Evolutionary conservation across 2,888 invertebrate species (phyloP), one percentile per base, ranked within the genome.

Genomic region (Heliconius cydno): DNA sequence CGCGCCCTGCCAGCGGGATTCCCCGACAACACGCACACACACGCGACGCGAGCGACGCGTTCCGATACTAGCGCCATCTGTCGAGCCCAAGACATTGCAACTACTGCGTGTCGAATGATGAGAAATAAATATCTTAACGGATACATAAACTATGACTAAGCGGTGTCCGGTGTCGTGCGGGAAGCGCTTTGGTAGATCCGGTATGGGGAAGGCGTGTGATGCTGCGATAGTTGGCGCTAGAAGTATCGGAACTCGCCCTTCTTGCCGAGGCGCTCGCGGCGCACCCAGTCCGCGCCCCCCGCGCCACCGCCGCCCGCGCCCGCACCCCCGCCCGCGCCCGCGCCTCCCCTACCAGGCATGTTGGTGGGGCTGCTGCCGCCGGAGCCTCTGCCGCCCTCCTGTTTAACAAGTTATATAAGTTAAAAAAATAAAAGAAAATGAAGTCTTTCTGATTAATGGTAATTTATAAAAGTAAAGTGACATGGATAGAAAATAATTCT

Each of bases 231-330:
- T n/a, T 73, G 74, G 78, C 67, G 88, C 96, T 96, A 98, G 96
- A 98, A 98, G 95, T 98, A 98, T 93, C 98, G 96, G 94, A 98
- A 98, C 96, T 98, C 98, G 93, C 98, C 98, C 96, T 98, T 98
- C 96, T 98, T 98, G 95, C 98, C 98, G 90, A 97, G 96, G 85
- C 98, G 96, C 91, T 98, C 98, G 90, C 97, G 97, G 87, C 97
- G 97, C 86, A 98, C 97, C 97, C 98, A 97, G 91, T 98, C 98
- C 25, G 97, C 96, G 77, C 97, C 96, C 77, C 96, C 97, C 60
- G 85, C 87, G 70, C 85, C 89, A 52, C 92, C 92, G 68, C 85
- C 89, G 57, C 92, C 92, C 66, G 85, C 88, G 73, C 92, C 91
- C 19, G 84, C 86, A 65, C 91, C 92, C n/a, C 83, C 86, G 66